Evolutionary conservation across 2,888 invertebrate species (phyloP).

Genomic region (Pseudococcus jackbeardsleyi): DNA sequence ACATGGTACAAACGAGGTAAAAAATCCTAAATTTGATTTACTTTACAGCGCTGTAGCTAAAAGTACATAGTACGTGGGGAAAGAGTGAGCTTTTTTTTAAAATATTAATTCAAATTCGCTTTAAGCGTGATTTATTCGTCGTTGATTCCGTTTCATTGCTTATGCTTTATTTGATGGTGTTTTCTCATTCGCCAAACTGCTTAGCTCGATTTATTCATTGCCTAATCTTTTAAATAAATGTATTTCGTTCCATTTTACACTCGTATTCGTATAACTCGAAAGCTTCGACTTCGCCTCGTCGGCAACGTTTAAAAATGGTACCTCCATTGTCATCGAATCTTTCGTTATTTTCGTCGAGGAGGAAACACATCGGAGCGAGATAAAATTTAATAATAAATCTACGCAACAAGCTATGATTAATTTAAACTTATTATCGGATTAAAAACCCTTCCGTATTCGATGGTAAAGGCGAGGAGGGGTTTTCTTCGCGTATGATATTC

Average conservation of each 20-base stretch:
- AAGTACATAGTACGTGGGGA: neutral
- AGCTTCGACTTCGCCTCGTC: neutral
- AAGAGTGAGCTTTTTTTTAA: neutral
- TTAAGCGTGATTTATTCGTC: neutral
- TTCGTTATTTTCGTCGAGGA: constrained; percentile 6
- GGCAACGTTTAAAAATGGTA: neutral
- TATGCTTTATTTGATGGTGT: constrained; percentile 22
- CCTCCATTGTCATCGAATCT: constrained; percentile 35
- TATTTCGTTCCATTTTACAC: constrained; percentile 10
- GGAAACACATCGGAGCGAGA: constrained; percentile 20
- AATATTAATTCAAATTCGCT: constrained; percentile 38
- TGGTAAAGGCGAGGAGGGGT: neutral
- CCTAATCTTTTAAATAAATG: constrained; percentile 43
- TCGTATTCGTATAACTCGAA: neutral
- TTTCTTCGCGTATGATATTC: constrained; percentile 45
- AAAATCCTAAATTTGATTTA: neutral
- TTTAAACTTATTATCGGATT: constrained; percentile 52
- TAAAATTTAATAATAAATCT: constrained; percentile 45
- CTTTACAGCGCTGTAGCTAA: neutral
- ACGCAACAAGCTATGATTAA: constrained; percentile 53
- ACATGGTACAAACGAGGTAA: neutral
- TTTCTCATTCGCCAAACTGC: constrained; percentile 1
- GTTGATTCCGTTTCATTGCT: constrained; percentile 36
- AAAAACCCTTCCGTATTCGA: neutral
- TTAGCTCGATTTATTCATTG: constrained; percentile 31